Evolutionary conservation across 1,140 invertebrate genomes (phyloP), one percentile per base, ranked within the genome.

Genomic region (Zeugodacus cucurbitae): DNA sequence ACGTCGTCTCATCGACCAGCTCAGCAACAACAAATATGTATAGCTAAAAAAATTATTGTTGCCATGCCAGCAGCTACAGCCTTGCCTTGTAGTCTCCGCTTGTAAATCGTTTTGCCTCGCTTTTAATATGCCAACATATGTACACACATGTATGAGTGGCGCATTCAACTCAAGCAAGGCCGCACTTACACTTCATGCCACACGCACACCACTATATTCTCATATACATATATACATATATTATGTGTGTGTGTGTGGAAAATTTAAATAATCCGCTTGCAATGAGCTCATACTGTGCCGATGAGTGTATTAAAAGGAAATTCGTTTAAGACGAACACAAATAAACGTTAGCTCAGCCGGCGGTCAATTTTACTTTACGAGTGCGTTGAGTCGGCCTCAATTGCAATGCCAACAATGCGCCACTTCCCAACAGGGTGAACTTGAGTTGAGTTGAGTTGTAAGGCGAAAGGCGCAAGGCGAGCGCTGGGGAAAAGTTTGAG

Each of bases 231-330:
- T 41, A 26, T 32, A 3, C 17, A 10, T 17, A 67, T 32, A 67
- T 29, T 32, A 11, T n/a, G 48, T 54, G 48, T 54, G 48, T 54
- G 14, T 62, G 10, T 62, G 58, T 62, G 29, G 8, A 74, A 74
- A 74, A 41, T 74, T 41, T 37, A 74, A 34, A 74, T 74, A 29
- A 74, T 74, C 37, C 70, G 70, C 70, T 41, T 41, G 37, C 70
- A 74, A 74, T 74, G 70, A 41, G 37, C 70, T 74, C 70, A 14
- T 74, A 37, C 70, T 74, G 70, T 22, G 70, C 6, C 34, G 32
- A 41, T 41, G 70, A 74, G 70, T 74, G 20, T 74, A 74, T 74
- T 74, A 74, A 74, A 74, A 41, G 70, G 70, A 74, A 74, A 74
- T 74, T 74, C 37, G 70, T 41, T 74, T 74, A 74, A 74, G 70